These are phyloP conservation scores for Oscarella lobularis DNA, from an alignment of 37 sponge, comb jelly and placozoan genomes.

Conservation along the genomic window DNA sequence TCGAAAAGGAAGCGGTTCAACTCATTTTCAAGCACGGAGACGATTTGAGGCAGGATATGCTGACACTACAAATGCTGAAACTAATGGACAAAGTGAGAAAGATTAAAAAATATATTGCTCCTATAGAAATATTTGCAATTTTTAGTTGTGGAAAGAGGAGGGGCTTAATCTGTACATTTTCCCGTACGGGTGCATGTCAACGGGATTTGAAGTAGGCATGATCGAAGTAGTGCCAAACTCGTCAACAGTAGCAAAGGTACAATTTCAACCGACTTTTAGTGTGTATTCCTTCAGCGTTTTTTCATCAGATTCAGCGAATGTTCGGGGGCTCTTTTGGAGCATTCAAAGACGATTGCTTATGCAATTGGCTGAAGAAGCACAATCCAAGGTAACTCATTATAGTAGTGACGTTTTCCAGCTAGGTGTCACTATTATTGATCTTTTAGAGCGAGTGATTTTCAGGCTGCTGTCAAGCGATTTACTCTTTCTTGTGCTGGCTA, in stretches of 20 bases:
- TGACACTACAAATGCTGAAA: slow-evolving; percentile 80
- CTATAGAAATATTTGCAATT: background rate
- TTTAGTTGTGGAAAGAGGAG: slow-evolving; percentile 61
- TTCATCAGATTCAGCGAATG: slow-evolving; percentile 46
- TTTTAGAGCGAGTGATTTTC: slow-evolving; percentile 21
- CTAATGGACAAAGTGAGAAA: slow-evolving; percentile 78
- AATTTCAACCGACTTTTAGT: background rate
- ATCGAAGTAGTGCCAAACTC: slow-evolving; percentile 87
- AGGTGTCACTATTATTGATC: background rate
- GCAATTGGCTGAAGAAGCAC: slow-evolving; percentile 63
- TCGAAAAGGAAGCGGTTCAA: slow-evolving; percentile 31
- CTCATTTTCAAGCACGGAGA: slow-evolving; percentile 84
- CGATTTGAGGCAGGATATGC: slow-evolving; percentile 90
- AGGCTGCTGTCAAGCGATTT: slow-evolving; percentile 57
- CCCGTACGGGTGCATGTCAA: slow-evolving; percentile 83
- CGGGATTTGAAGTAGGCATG: slow-evolving; percentile 52
- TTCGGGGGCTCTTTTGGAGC: slow-evolving; percentile 55
- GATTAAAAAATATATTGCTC: background rate
- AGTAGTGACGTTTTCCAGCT: background rate
- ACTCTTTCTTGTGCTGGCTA: slow-evolving; percentile 88
- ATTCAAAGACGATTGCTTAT: slow-evolving; percentile 66
- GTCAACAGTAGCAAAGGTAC: slow-evolving; percentile 38
- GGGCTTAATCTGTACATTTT: slow-evolving; percentile 54
- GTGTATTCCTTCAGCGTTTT: background rate
- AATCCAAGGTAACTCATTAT: slow-evolving; percentile 47